Percentiles rank a stretch among this genome's conserved stretches.
Conservation (phyloP, 2,797 vertebrate genomes). For the Sarcoramphus papa region DNA sequence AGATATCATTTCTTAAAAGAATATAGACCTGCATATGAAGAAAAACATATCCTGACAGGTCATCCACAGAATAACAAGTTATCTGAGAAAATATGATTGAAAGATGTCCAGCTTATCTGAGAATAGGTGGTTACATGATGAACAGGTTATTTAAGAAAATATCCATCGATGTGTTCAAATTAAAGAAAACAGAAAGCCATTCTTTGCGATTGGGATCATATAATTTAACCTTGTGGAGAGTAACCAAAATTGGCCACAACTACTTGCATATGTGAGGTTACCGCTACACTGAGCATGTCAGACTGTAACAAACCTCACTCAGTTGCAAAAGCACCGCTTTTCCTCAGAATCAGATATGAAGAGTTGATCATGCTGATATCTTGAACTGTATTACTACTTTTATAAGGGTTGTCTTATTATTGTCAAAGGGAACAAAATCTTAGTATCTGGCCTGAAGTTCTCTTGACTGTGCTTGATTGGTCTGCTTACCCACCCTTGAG, state of each 20-base stretch:
- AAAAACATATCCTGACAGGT: not conserved
- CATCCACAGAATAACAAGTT: not conserved
- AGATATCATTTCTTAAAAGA: not conserved
- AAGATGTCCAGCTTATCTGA: not conserved
- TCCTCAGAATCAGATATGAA: not conserved
- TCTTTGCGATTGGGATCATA: not conserved
- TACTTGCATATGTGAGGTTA: not conserved
- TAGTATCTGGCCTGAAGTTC: not conserved
- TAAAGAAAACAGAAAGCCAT: not conserved
- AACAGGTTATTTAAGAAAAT: not conserved
- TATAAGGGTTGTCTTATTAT: not conserved
- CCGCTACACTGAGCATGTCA: not conserved
- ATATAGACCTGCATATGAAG: not conserved
- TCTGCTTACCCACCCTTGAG: not conserved
- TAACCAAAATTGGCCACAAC: not conserved
- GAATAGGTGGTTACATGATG: not conserved
- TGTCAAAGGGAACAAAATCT: not conserved
- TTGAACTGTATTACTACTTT: not conserved
- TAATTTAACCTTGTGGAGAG: not conserved
- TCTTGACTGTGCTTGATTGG: not conserved
- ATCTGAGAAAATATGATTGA: not conserved
- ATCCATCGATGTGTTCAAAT: not conserved
- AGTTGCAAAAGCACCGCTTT: not conserved
- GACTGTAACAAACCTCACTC: not conserved
- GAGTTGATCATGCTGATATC: not conserved